Evolutionary conservation across 2,888 invertebrate species (phyloP).

Genomic region (Aporophyla lueneburgensis): DNA sequence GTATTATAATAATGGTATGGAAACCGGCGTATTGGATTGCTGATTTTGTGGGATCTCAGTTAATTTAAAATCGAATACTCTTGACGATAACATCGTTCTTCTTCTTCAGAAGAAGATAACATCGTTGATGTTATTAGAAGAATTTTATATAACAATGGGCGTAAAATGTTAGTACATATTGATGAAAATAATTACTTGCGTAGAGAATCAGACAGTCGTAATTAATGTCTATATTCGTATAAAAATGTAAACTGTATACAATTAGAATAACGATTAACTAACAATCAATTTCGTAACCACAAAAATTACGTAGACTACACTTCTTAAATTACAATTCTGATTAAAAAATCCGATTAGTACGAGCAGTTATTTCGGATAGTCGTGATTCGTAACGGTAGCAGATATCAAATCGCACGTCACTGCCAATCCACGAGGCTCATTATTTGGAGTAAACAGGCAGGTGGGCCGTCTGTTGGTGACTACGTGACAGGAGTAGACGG

Average conservation of each 20-base stretch:
- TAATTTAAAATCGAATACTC: not conserved
- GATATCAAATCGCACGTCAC: conserved; percentile 45
- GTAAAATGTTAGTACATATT: not conserved
- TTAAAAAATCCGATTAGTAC: conserved; percentile 16
- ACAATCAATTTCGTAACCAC: not conserved
- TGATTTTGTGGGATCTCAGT: not conserved
- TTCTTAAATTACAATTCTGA: conserved; percentile 1
- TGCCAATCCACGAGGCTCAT: conserved; percentile 42
- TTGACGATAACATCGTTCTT: too few species aligned
- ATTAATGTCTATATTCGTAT: not conserved
- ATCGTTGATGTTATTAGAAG: not conserved
- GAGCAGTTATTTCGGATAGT: not conserved
- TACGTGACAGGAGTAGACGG: conserved; percentile 1
- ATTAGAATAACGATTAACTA: not conserved
- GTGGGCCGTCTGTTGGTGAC: not conserved
- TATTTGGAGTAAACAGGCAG: conserved; percentile 44
- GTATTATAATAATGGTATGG: conserved; percentile 30
- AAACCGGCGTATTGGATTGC: not conserved
- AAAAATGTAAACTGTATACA: not conserved
- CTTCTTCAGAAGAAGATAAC: too few species aligned
- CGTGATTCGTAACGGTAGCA: conserved; percentile 2
- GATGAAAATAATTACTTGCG: not conserved
- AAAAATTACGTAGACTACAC: not conserved
- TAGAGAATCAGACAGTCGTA: not conserved
- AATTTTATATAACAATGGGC: not conserved